These are phyloP conservation scores for Scolopax mira DNA, from an alignment of 2,113 vertebrate genomes.

Conservation along the genomic window DNA sequence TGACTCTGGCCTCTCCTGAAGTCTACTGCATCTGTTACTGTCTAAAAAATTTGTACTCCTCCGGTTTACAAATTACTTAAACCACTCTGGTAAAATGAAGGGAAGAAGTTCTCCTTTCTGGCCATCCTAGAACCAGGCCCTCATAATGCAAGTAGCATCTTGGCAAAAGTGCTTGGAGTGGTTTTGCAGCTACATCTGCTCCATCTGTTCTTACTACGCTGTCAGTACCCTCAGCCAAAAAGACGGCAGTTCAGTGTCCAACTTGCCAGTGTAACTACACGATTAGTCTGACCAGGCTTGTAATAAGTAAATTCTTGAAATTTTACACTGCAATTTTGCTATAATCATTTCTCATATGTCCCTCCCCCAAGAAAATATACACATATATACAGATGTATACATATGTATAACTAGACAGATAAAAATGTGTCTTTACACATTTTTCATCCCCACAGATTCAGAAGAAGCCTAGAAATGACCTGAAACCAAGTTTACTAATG, in stretches of 20 bases:
- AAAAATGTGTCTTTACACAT: background rate
- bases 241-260: background rate
- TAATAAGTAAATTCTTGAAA: background rate
- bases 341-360: background rate
- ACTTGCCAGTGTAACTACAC: background rate
- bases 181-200: slow-evolving; percentile 16
- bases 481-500: background rate
- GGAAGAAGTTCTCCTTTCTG: background rate
- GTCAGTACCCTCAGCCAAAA: background rate
- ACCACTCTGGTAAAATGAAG: background rate
- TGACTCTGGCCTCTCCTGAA: background rate
- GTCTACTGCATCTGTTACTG: background rate
- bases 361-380: background rate
- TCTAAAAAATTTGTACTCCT: background rate
- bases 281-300: background rate
- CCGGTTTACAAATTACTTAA: slow-evolving; percentile 32
- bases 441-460: background rate
- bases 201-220: background rate
- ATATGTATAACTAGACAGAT: accelerated
- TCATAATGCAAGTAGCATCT: background rate
- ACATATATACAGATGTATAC: accelerated
- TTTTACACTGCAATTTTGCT: background rate
- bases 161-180: background rate
- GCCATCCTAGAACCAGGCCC: background rate
- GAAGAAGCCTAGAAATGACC: background rate